Evolutionary conservation across 2,888 invertebrate genomes (phyloP).

Genomic region (Rhingia rostrata): DNA sequence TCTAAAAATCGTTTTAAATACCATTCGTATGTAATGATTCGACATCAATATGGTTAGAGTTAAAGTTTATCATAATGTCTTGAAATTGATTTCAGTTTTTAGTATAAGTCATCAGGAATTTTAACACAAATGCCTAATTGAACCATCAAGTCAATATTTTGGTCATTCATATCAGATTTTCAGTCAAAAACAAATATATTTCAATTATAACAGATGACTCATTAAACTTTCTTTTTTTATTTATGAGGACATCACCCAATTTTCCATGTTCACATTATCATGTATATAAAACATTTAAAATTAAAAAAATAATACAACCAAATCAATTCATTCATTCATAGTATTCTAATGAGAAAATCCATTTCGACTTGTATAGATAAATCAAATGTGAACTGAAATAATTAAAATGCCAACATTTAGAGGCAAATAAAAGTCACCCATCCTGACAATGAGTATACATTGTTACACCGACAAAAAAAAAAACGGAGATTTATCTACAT

Average conservation of each 20-base stretch:
- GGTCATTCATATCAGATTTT: too few species aligned
- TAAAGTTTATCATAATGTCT: too few species aligned
- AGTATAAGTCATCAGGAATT: too few species aligned
- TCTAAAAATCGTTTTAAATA: too few species aligned
- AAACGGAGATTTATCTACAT: slow-evolving; percentile 14
- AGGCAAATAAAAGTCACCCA: slow-evolving; percentile 69
- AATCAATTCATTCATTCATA: slow-evolving; percentile 32
- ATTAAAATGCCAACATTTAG: slow-evolving; percentile 66
- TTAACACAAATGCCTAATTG: too few species aligned
- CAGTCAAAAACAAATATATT: too few species aligned
- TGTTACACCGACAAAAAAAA: slow-evolving; percentile 23
- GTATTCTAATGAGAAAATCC: background rate
- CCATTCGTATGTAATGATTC: too few species aligned
- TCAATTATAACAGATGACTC: too few species aligned
- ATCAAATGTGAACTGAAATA: slow-evolving; percentile 66
- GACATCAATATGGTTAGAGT: too few species aligned
- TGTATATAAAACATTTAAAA: background rate
- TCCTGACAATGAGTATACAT: slow-evolving; percentile 65
- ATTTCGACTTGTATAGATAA: slow-evolving; percentile 30
- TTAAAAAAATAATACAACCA: background rate
- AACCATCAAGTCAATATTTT: too few species aligned
- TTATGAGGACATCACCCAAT: slow-evolving; percentile 13
- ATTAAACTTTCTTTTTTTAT: background rate
- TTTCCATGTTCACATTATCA: background rate
- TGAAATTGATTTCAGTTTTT: too few species aligned